phyloP scores from a whole-genome alignment of 2,888 invertebrate species.

The Altica lythri region DNA sequence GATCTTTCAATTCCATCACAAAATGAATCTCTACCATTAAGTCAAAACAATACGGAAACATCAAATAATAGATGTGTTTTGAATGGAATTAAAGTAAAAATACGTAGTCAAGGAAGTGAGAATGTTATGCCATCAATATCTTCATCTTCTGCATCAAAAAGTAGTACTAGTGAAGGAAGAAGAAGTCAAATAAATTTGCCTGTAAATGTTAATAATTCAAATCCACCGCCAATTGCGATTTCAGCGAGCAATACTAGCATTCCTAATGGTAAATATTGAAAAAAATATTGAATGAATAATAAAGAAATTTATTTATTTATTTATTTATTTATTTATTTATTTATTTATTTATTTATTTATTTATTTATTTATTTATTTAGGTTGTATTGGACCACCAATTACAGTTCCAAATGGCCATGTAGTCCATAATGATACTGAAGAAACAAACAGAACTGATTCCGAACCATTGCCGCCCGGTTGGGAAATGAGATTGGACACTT shows the following conservation, averaged over 20 bases:
- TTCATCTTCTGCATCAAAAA: conserved; percentile 33
- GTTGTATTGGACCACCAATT: conserved; percentile 55
- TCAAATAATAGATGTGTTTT: conserved; percentile 62
- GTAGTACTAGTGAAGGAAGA: conserved; percentile 27
- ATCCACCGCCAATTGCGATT: conserved; percentile 26
- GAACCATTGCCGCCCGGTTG: conserved; percentile 87
- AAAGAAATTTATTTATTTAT: too few species aligned
- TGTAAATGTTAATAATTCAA: too few species aligned
- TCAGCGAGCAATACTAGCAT: conserved; percentile 42
- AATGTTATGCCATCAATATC: conserved; percentile 53
- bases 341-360: too few species aligned
- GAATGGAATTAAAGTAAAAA: conserved; percentile 73
- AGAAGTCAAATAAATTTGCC: conserved; percentile 8
- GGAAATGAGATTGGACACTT: conserved; percentile 79
- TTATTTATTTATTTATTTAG: too few species aligned
- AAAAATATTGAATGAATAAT: too few species aligned
- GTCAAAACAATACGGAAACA: conserved; percentile 44
- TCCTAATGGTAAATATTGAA: conserved; percentile 49
- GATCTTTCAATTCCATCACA: too few species aligned
- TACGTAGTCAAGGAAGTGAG: conserved; percentile 65
- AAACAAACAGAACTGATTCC: conserved; percentile 62
- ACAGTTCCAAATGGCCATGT: conserved; percentile 51
- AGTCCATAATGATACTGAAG: conserved; percentile 50
- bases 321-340: too few species aligned
- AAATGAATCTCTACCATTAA: conserved; percentile 45